phyloP scores from a whole-genome alignment of 1,140 invertebrate species.

The Oreohelix idahoensis region DNA sequence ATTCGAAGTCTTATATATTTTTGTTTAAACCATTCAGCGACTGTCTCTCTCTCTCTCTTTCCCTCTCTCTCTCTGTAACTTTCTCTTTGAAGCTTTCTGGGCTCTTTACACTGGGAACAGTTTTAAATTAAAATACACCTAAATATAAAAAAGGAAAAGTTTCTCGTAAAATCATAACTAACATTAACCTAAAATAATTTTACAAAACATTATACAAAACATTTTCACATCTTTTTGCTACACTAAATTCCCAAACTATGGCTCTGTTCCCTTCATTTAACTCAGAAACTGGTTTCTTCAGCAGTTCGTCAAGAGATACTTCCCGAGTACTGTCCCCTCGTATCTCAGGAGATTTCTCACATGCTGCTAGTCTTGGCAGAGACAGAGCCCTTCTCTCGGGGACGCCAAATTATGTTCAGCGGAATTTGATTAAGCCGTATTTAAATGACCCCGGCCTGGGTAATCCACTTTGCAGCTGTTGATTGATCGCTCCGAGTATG shows the following conservation, averaged over 20 bases:
- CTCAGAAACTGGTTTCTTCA: neutral
- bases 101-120: no score
- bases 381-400: slow-evolving; percentile 35
- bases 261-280: neutral
- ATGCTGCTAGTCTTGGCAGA: slow-evolving; percentile 27
- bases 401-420: slow-evolving; percentile 39
- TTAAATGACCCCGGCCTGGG: slow-evolving; percentile 31
- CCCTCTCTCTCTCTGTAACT: no score
- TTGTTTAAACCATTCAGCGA: no score
- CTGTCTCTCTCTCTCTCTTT: no score
- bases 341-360: slow-evolving; percentile 8
- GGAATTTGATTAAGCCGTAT: slow-evolving; percentile 43
- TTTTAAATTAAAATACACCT: neutral
- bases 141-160: neutral
- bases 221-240: no score
- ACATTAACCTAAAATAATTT: neutral
- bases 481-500: slow-evolving; percentile 35
- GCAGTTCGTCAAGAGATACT: neutral
- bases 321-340: neutral
- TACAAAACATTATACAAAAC: no score
- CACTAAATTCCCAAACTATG: neutral
- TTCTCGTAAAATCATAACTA: neutral
- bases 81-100: no score
- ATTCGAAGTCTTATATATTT: no score
- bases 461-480: slow-evolving; percentile 42